These are phyloP conservation scores for Orchesella cincta DNA, from an alignment of 1,140 invertebrate species.

Conservation along the genomic window DNA sequence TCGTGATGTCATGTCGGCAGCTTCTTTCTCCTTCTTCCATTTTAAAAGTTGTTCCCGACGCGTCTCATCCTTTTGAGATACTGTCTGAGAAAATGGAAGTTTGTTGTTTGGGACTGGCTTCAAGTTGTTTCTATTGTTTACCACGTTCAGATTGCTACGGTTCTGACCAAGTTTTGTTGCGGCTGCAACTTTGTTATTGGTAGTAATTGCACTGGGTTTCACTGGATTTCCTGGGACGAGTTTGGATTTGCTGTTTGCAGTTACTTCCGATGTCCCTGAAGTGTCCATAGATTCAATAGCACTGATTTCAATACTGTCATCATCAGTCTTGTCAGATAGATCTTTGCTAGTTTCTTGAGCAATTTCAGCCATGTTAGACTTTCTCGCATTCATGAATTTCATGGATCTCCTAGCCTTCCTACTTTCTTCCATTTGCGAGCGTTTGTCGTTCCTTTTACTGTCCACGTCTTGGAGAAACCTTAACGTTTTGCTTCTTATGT, in stretches of 20 bases:
- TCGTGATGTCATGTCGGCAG: neutral
- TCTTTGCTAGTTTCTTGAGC: too few relatives aligned
- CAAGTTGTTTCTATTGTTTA: neutral
- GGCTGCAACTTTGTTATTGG: too few relatives aligned
- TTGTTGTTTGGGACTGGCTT: neutral
- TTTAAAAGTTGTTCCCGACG: conserved; percentile 36
- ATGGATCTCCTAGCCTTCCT: conserved; percentile 28
- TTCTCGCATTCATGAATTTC: conserved; percentile 25
- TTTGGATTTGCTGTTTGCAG: too few relatives aligned
- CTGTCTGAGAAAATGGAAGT: neutral
- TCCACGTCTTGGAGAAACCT: conserved; percentile 9
- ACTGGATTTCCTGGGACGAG: too few relatives aligned
- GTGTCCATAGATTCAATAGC: too few relatives aligned
- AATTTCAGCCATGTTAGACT: neutral
- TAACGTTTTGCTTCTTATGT: conserved; percentile 37
- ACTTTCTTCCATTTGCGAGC: neutral
- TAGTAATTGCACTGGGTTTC: too few relatives aligned
- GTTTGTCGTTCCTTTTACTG: neutral
- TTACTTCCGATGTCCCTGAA: too few relatives aligned
- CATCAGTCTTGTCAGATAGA: too few relatives aligned
- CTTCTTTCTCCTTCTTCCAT: conserved; percentile 44
- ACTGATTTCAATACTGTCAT: too few relatives aligned
- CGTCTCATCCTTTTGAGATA: neutral
- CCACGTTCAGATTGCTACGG: neutral
- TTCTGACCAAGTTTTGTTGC: neutral